These are phyloP conservation scores for Myiothlypis coronata DNA, from an alignment of 2,797 vertebrate genomes.

Conservation along the genomic window DNA sequence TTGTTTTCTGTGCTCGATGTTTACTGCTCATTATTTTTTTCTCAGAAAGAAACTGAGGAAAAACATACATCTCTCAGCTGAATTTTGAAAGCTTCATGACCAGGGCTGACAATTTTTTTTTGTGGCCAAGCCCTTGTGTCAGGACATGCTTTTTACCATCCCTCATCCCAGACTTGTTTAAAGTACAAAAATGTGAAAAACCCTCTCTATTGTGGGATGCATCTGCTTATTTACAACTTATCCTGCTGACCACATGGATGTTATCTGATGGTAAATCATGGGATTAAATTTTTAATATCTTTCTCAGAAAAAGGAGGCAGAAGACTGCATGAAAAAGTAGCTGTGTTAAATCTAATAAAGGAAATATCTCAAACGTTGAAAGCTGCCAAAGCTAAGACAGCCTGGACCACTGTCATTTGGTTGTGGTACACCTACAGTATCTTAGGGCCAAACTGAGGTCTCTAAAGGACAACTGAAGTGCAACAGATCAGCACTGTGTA, in stretches of 20 bases:
- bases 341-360: not conserved
- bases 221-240: not conserved
- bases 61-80: not conserved
- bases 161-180: not conserved
- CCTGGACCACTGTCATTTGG: not conserved
- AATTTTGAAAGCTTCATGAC: not conserved
- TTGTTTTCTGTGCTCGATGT: not conserved
- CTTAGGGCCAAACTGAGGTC: not conserved
- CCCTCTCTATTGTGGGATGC: rapidly evolving
- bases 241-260: not conserved
- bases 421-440: not conserved
- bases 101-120: not conserved
- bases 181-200: not conserved
- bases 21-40: not conserved
- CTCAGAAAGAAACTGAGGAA: not conserved
- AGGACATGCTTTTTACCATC: not conserved
- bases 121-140: not conserved
- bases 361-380: not conserved
- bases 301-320: not conserved
- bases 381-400: not conserved
- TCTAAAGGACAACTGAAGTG: not conserved
- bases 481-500: rapidly evolving
- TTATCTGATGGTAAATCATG: not conserved
- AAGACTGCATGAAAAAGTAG: not conserved
- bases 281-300: not conserved